phyloP scores from a whole-genome alignment of 92 coral and sea anemone species.

The Siderastrea radians region DNA sequence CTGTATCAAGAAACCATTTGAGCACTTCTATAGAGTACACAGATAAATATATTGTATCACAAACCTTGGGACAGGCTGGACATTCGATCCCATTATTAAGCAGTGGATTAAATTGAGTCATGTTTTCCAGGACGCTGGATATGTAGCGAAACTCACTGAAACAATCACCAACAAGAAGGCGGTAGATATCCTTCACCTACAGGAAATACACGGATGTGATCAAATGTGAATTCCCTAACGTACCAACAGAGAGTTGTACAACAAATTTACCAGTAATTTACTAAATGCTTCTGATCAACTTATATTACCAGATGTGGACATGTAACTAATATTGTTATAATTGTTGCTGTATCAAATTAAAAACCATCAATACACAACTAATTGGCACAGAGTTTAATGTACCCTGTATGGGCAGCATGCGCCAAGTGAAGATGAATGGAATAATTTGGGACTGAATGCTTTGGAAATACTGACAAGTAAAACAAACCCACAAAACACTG shows the following conservation, averaged over 20 bases:
- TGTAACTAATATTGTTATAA: background rate
- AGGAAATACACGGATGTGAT: too few species aligned
- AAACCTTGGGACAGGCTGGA: constrained; percentile 62
- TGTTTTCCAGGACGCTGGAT: constrained; percentile 28
- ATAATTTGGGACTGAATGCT: too few species aligned
- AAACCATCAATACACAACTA: background rate
- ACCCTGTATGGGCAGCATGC: too few species aligned
- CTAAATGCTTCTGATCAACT: background rate
- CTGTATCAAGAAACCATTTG: too few species aligned
- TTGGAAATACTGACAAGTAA: too few species aligned
- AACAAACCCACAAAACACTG: too few species aligned
- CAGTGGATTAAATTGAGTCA: constrained; percentile 32
- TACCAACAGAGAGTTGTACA: too few species aligned
- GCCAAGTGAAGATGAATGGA: too few species aligned
- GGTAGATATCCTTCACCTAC: constrained; percentile 32
- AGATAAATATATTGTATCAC: background rate
- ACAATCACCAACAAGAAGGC: constrained; percentile 52
- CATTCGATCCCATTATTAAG: constrained; percentile 40
- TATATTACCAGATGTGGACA: background rate
- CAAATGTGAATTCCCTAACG: too few species aligned
- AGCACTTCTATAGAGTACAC: too few species aligned
- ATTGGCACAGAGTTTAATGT: background rate
- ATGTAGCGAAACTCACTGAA: constrained; percentile 53
- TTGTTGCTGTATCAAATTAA: background rate
- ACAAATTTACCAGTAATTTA: too few species aligned